Evolutionary conservation across 2,888 invertebrate genomes (phyloP).

Genomic region (Tetrapedia diversipes): DNA sequence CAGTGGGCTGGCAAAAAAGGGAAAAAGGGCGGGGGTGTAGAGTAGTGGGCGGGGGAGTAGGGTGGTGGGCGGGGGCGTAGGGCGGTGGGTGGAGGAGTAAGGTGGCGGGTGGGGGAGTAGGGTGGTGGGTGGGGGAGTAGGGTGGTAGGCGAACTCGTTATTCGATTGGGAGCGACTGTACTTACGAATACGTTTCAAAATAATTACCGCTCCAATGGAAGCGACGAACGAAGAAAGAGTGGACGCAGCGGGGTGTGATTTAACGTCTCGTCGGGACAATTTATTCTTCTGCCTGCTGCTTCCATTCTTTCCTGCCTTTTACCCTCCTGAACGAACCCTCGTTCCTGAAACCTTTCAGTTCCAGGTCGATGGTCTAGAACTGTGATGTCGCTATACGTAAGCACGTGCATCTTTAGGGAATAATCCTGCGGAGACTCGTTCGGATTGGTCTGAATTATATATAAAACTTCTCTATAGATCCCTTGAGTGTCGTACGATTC

Average conservation of each 20-base stretch:
- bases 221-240: slow-evolving; percentile 2
- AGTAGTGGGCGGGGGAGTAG: no score
- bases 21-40: not conserved
- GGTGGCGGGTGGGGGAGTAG: no score
- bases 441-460: no score
- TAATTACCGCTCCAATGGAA: slow-evolving; percentile 20
- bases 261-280: slow-evolving; percentile 22
- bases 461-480: no score
- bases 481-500: no score
- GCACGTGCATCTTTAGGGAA: no score
- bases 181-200: slow-evolving; percentile 17
- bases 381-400: no score
- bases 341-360: not conserved
- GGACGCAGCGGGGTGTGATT: slow-evolving; percentile 14
- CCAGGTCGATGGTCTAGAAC: no score
- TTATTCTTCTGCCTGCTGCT: not conserved
- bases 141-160: not conserved
- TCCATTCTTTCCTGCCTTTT: not conserved
- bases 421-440: no score
- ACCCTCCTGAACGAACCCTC: not conserved
- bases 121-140: no score
- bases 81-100: no score
- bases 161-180: not conserved
- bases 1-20: not conserved
- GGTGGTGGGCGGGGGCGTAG: no score